Percentiles rank a stretch among this genome's conserved stretches.
These are phyloP conservation scores for Anoplophora glabripennis DNA, from an alignment of 1,140 invertebrate genomes.

Conservation along the genomic window DNA sequence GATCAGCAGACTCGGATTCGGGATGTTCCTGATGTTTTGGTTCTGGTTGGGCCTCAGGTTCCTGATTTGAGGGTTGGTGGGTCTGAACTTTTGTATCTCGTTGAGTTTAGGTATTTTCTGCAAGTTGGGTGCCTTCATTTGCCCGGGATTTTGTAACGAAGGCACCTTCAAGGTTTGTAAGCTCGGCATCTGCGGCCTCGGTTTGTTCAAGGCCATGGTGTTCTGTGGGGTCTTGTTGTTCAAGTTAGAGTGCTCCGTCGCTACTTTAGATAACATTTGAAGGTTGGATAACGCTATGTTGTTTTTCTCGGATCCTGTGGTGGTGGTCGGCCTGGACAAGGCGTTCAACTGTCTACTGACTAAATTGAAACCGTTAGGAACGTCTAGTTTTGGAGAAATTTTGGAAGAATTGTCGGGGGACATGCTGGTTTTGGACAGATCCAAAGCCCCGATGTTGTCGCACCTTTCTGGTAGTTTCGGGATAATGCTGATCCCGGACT, in stretches of 20 bases:
- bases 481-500: conserved; percentile 44
- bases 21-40: conserved; percentile 45
- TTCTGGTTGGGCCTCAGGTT: conserved; percentile 42
- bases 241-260: conserved; percentile 36
- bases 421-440: conserved; percentile 39
- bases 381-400: conserved; percentile 26
- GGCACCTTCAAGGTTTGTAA: conserved; percentile 40
- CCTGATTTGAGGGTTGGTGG: conserved; percentile 38
- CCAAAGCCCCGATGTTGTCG: conserved; percentile 41
- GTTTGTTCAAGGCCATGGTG: conserved; percentile 20
- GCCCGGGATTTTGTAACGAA: conserved; percentile 5
- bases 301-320: conserved; percentile 24
- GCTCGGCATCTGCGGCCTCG: conserved; percentile 37
- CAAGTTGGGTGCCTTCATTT: conserved; percentile 26
- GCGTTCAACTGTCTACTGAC: conserved; percentile 25
- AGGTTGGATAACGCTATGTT: conserved; percentile 39
- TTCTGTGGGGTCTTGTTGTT: conserved; percentile 28
- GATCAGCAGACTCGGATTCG: conserved; percentile 46
- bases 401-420: conserved; percentile 27
- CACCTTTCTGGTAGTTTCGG: conserved; percentile 38
- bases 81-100: conserved; percentile 44
- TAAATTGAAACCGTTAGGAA: conserved; percentile 25
- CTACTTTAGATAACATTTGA: conserved; percentile 48
- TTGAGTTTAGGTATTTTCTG: conserved; percentile 42
- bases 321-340: conserved; percentile 12